These are phyloP conservation scores for Pungitius pungitius DNA, from an alignment of 2,113 vertebrate genomes.

Conservation along the genomic window DNA sequence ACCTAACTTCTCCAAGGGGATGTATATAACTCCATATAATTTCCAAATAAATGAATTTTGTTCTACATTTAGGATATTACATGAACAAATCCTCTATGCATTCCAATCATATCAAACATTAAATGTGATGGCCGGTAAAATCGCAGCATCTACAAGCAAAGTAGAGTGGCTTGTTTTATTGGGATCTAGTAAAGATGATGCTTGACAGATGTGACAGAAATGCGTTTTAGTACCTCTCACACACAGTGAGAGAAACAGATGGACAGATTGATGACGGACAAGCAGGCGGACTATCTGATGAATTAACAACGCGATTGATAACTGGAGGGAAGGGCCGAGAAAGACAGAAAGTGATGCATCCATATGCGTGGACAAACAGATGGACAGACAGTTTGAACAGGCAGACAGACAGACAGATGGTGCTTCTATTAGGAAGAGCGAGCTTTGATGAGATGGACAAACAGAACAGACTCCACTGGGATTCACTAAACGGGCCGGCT, in stretches of 20 bases:
- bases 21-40: constrained; percentile 21
- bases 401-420: constrained; percentile 66
- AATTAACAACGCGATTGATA: constrained; percentile 51
- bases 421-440: constrained; percentile 58
- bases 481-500: constrained; percentile 55
- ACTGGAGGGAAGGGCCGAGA: constrained; percentile 19
- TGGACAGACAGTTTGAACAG: constrained; percentile 60
- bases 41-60: constrained; percentile 22
- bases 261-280: constrained; percentile 34
- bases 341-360: constrained; percentile 16
- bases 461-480: constrained; percentile 63
- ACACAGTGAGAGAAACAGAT: constrained; percentile 29
- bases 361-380: constrained; percentile 54
- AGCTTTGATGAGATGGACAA: constrained; percentile 59
- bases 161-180: constrained; percentile 13
- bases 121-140: constrained; percentile 1
- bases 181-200: constrained; percentile 11
- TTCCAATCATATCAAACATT: constrained; percentile 7
- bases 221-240: neutral
- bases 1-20: neutral
- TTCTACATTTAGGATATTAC: constrained; percentile 21
- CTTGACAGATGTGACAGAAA: neutral
- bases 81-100: neutral
- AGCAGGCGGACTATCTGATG: constrained; percentile 33
- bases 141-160: neutral